Conservation (phyloP, 2,113 vertebrate genomes). For the Mugil cephalus region DNA sequence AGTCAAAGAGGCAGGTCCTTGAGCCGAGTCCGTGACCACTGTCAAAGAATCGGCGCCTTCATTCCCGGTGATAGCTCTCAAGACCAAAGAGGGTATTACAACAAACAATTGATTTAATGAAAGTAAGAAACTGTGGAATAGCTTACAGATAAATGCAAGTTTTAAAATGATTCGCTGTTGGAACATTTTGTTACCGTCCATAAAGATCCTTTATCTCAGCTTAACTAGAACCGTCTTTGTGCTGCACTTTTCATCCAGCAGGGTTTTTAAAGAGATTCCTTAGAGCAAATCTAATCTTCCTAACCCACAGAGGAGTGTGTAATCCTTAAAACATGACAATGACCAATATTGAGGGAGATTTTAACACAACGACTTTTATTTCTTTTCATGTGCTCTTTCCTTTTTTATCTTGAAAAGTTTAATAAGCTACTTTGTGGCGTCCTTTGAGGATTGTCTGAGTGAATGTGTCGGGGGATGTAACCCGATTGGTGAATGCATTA, state of each 20-base stretch:
- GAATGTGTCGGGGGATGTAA: constrained; percentile 15
- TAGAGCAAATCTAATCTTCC: constrained; percentile 43
- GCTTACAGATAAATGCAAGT: neutral
- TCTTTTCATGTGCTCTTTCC: neutral
- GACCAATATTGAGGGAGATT: constrained; percentile 39
- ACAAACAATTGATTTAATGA: neutral
- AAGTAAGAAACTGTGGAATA: neutral
- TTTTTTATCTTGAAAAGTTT: constrained; percentile 40
- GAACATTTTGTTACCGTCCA: constrained; percentile 4
- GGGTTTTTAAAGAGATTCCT: constrained; percentile 7
- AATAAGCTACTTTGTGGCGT: constrained; percentile 49
- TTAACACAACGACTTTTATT: constrained; percentile 29
- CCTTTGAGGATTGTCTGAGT: constrained; percentile 38
- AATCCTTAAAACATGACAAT: constrained; percentile 42
- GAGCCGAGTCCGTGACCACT: constrained; percentile 25
- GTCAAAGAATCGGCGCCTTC: constrained; percentile 30
- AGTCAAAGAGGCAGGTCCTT: constrained; percentile 28
- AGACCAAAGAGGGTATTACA: neutral
- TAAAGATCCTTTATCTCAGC: neutral
- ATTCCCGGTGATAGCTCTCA: constrained; percentile 28
- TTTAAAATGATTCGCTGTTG: neutral
- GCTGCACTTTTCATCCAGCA: constrained; percentile 12
- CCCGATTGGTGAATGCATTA: constrained; percentile 34
- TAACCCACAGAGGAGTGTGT: constrained; percentile 21
- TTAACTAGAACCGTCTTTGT: constrained; percentile 1